Base-by-base conservation (phyloP, 2,888 invertebrate species). In the Acrobasis suavella region DNA sequence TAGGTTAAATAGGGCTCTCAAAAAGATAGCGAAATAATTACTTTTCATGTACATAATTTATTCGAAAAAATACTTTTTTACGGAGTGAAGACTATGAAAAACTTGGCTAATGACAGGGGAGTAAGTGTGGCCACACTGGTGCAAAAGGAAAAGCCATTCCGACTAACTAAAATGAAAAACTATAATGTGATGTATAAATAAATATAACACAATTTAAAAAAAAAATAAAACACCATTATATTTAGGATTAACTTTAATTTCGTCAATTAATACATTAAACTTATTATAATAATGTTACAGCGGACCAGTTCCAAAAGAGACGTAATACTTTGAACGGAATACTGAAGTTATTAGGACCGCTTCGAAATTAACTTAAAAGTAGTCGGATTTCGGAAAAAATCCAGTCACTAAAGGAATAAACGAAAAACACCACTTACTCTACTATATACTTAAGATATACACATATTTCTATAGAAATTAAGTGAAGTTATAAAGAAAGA, bases 211-310 rank as follows among this genome's bases (percentile, higher is more conserved):
- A 54, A 37, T 39, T 39, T 14, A 50, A 8, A 61, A 65, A 63
- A 52, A 32, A 70, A 73, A 72, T 66, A 65, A 69, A 67, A 66
- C 62, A 58, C 52, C 42, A 62, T 50, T 62, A 58, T 67, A 60
- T 70, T 75, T 77, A 76, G 70, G 73, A 75, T 76, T 73, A 73
- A 70, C 70, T 77, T 77, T 76, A 74, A 73, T 78, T 62, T 73
- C 72, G 70, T 83, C 80, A 80, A 78, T 79, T 74, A 80, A 80
- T 81, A 83, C 76, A 80, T 73, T 78, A 74, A 75, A 75, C 77
- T 81, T 82, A 81, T 67, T 75, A 75, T 72, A 74, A 81, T 78
- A 83, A 71, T 46, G 65, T 70, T 76, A 72, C 72, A 71, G 76
- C 67, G 72, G 72, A 74, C 73, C 72, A 9, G 12, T 60, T 59